Evolutionary conservation across 2,113 vertebrate species (phyloP).

Genomic region (Myrmophylax atrothorax): DNA sequence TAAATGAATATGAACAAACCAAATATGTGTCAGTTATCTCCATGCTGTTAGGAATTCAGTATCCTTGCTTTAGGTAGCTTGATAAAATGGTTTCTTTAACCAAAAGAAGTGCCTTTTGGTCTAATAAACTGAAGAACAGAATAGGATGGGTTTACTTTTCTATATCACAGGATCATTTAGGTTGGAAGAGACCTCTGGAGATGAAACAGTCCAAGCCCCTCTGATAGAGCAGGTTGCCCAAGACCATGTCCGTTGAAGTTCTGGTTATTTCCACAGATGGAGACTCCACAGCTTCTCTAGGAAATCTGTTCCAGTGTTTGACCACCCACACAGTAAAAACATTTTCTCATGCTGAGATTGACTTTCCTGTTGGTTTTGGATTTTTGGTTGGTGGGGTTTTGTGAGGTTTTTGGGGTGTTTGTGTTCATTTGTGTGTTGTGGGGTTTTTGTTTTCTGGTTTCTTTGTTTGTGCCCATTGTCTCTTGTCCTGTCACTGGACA

Average conservation of each 20-base stretch:
- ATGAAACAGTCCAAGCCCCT: background rate
- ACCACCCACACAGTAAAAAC: background rate
- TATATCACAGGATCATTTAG: background rate
- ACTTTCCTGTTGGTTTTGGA: background rate
- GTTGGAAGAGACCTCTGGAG: background rate
- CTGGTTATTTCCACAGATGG: background rate
- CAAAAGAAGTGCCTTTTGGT: background rate
- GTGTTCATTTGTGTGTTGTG: background rate
- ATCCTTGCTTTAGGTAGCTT: background rate
- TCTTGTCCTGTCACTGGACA: background rate
- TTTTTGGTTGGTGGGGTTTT: background rate
- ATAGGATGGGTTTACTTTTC: background rate
- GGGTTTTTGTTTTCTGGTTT: background rate
- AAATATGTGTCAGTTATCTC: background rate
- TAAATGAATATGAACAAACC: background rate
- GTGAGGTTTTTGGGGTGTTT: background rate
- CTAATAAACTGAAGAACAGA: background rate
- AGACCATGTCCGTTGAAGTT: background rate
- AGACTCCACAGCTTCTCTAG: background rate
- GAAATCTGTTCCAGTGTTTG: background rate
- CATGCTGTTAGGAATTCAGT: background rate
- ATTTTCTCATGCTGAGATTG: accelerated
- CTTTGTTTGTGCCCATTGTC: background rate
- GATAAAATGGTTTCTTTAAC: background rate
- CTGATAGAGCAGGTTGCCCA: background rate